Evolutionary conservation across 2,888 invertebrate species (phyloP), one percentile per base, ranked within the genome.

Genomic region (Polyommatus iphigenia): DNA sequence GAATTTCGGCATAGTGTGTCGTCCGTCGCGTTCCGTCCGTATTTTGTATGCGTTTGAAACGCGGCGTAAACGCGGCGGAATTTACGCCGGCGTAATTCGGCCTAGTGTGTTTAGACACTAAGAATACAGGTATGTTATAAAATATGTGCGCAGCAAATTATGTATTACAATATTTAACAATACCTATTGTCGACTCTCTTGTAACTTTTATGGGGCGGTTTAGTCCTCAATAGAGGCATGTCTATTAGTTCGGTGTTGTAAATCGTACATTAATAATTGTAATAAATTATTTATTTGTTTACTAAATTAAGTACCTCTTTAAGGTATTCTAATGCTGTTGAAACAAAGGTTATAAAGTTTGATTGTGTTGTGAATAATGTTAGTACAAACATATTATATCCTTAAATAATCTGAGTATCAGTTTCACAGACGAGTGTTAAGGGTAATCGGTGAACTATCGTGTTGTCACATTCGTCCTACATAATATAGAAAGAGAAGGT

Each of bases 211-310:
- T 18, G 18, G 54, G 54, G 54, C 18, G 54, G 18, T 54, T 5
- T 18, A 84, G 82, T 82, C 82, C 85, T 80, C 81, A 79, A 81
- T 78, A 80, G 79, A 80, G 82, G 80, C 84, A 85, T 85, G 84
- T 85, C 85, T 80, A 79, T 81, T 76, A 67, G 71, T 20, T 76
- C 77, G 67, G 73, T 77, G 41, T 76, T 72, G 76, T 79, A 78
- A 79, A 54, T 79, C 73, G 77, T 77, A 59, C 71, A 57, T 71
- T 46, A 46, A 46, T 46, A 10, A 46, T 46, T 36, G 36, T 71
- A n/a, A 7, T 41, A 10, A 41, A 41, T 41, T 10, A 71, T 71
- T 71, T 54, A 71, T 71, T 71, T 54, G 54, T 54, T 20, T 62
- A 62, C 62, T 24, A 8, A 62, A 62, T 62, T 62, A 62, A 13